Base-by-base conservation (phyloP, 1,140 invertebrate species). In the Drosophila elegans region DNA sequence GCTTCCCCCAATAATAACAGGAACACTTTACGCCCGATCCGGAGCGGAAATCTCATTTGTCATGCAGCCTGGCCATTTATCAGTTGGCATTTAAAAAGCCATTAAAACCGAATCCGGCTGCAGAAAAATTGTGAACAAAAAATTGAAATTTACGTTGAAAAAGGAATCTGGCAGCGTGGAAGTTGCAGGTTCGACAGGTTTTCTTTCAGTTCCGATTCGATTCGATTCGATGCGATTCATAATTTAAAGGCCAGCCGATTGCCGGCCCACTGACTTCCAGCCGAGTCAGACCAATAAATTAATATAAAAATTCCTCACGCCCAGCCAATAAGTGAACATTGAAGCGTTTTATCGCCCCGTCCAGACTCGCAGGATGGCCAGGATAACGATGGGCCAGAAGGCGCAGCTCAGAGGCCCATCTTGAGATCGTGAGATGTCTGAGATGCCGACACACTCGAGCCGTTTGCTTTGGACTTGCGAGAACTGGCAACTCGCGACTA, bases 301-400 rank as follows among this genome's bases (percentile, higher is more conserved):
- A 88, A 88, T 88, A 88, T 88, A 88, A 88, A 88, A 88, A 88
- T 88, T 88, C 84, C 84, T 88, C 80, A 89, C 84, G 84, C 84
- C 86, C 84, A 88, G 84, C 84, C 84, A 88, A 88, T 88, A 89
- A 85, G 79, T 63, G 75, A 83, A 89, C 76, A 88, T 71, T 83
- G 76, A 88, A 83, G 76, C 77, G 82, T 89, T 88, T 88, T 88
- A 88, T 89, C 84, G 79, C 66, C 48, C 41, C 61, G 51, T 41
- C 80, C 74, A 84, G 76, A 79, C 80, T 68, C 64, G 61, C 64
- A 66, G 61, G 60, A 53, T 62, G 60, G 13, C 45, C n/a, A 53
- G 49, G 46, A 66, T 66, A 66, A 32, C 38, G 25, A 29, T 32
- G 61, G 55, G 64, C 27, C 38, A 34, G 46, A 29, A 42, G 60